These are phyloP conservation scores for Halictus ligatus DNA, from an alignment of 2,888 invertebrate genomes.

Conservation along the genomic window DNA sequence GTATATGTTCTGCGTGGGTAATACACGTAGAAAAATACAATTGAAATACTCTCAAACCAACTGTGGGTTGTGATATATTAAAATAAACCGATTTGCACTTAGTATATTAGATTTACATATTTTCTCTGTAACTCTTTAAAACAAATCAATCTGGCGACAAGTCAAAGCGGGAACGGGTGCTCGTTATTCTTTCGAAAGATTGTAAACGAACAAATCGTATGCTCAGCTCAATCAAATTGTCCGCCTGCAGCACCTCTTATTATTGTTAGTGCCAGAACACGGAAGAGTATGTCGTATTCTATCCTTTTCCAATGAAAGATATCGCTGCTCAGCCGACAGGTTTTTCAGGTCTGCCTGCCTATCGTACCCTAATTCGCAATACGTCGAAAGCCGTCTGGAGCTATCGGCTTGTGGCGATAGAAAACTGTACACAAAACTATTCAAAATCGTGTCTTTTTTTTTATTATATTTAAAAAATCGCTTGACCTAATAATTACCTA, in stretches of 20 bases:
- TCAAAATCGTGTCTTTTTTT: conserved; percentile 15
- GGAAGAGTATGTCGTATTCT: too few relatives aligned
- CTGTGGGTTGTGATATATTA: background rate
- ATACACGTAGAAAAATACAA: background rate
- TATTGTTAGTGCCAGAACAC: too few relatives aligned
- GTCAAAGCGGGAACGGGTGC: conserved; percentile 62
- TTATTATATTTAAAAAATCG: conserved; percentile 54
- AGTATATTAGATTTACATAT: conserved; percentile 18
- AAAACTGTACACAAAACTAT: conserved; percentile 17
- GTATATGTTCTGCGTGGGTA: background rate
- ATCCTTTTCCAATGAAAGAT: too few relatives aligned
- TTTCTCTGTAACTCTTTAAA: conserved; percentile 40
- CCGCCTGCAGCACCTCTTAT: too few relatives aligned
- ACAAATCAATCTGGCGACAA: conserved; percentile 55
- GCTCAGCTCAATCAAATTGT: background rate
- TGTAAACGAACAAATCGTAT: conserved; percentile 29
- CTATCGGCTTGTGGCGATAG: too few relatives aligned
- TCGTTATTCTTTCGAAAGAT: conserved; percentile 44
- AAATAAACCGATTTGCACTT: background rate
- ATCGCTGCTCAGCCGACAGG: too few relatives aligned
- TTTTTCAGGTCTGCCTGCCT: too few relatives aligned
- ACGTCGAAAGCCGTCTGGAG: too few relatives aligned
- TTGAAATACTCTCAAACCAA: background rate
- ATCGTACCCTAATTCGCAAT: too few relatives aligned
- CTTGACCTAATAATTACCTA: conserved; percentile 41